phyloP scores from a whole-genome alignment of 30 jellyfish, hydroid and myxozoan species.

The Aurelia sp. region DNA sequence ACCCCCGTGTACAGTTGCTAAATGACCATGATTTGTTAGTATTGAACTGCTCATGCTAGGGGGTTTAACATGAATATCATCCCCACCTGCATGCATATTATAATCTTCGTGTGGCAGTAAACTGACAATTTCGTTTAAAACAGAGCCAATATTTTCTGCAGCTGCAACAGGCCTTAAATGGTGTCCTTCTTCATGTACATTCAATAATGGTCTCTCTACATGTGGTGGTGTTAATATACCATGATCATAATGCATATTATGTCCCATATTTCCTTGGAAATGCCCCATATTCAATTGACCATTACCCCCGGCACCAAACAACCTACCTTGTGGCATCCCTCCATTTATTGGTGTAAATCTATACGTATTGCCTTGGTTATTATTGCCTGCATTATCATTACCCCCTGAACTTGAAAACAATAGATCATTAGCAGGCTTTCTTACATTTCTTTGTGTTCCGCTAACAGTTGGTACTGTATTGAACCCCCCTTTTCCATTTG shows the following conservation, averaged over 20 bases:
- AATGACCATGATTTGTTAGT: neutral
- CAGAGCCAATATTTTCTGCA: constrained; percentile 51
- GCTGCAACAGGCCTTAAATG: constrained; percentile 65
- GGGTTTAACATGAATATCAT: constrained; percentile 51
- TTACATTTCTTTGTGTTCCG: constrained; percentile 61
- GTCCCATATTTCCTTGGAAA: neutral
- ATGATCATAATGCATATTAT: constrained; percentile 2
- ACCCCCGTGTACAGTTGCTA: neutral
- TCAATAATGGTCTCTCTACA: neutral
- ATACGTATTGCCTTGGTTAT: constrained; percentile 7
- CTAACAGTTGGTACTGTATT: constrained; percentile 54
- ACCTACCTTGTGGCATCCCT: neutral
- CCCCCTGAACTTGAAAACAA: constrained; percentile 15
- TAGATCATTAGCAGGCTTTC: constrained; percentile 33
- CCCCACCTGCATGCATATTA: constrained; percentile 35
- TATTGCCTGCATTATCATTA: neutral
- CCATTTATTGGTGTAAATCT: constrained; percentile 34
- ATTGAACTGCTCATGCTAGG: constrained; percentile 43
- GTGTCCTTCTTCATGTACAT: constrained; percentile 65
- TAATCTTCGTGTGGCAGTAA: constrained; percentile 61
- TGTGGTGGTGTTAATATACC: constrained; percentile 56
- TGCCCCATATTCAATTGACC: neutral
- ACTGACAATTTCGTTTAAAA: constrained; percentile 40
- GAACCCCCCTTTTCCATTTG: constrained; percentile 48
- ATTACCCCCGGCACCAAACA: too few species aligned